phyloP scores from a whole-genome alignment of 2,113 vertebrate genomes.

The Entelurus aequoreus region DNA sequence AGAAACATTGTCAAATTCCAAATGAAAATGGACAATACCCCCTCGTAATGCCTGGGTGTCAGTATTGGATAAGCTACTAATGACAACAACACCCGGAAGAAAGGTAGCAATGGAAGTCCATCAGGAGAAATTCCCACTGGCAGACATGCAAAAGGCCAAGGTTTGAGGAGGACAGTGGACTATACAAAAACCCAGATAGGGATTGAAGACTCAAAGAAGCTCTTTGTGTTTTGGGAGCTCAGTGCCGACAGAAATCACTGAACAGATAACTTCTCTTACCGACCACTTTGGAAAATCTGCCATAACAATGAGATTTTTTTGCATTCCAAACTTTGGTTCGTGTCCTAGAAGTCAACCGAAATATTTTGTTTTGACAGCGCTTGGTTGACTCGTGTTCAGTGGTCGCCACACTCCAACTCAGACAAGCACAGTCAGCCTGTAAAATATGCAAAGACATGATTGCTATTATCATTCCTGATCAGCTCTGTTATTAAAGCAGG shows the following conservation, averaged over 20 bases:
- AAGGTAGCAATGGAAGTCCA: conserved; percentile 4
- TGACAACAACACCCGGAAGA: conserved; percentile 1
- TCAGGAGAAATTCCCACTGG: conserved; percentile 30
- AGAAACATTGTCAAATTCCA: neutral
- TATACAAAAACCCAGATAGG: conserved; percentile 35
- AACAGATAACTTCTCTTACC: conserved; percentile 27
- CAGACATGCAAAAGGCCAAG: conserved; percentile 47
- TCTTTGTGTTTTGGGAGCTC: conserved; percentile 44
- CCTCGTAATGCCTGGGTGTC: neutral
- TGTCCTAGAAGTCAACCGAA: conserved; percentile 31
- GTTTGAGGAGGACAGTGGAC: conserved; percentile 51
- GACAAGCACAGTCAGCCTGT: conserved; percentile 26
- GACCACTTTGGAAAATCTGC: conserved; percentile 35
- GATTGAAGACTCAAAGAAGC: conserved; percentile 49
- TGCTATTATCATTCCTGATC: conserved; percentile 72
- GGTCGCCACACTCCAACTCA: conserved; percentile 19
- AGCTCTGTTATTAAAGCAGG: conserved; percentile 67
- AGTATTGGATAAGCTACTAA: conserved; percentile 20
- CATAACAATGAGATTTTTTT: conserved; percentile 55
- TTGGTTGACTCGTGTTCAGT: conserved; percentile 16
- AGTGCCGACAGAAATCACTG: conserved; percentile 41
- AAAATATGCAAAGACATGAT: conserved; percentile 70
- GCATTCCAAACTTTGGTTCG: conserved; percentile 50
- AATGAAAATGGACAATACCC: neutral
- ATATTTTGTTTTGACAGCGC: conserved; percentile 31